Evolutionary conservation across 2,113 vertebrate species (phyloP), one percentile per base, ranked within the genome.

Genomic region (Silurus glanis): DNA sequence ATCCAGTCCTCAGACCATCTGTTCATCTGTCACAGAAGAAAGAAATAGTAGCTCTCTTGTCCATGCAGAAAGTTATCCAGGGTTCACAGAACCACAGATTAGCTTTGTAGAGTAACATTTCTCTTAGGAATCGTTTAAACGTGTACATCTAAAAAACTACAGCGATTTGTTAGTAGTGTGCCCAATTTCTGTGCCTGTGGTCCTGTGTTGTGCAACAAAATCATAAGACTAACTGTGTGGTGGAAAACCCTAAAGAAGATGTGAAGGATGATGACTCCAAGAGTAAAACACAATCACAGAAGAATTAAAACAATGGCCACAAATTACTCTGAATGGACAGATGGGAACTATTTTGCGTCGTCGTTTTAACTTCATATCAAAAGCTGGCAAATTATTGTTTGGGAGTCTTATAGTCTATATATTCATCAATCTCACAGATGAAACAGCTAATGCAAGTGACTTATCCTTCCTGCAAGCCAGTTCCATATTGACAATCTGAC

Each of bases 1-100:
- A 61, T 80, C 78, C 78, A 80, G 56, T 80, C 28, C 78, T 61
- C 56, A 61, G 28, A 61, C 76, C 76, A 79, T 79, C 78, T 80
- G 78, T 61, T 80, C 56, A 80, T 45, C 56, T 80, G 56, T 80
- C 78, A 80, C 4, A 3, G 19, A 61, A 80, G 17, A 80, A 58
- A 80, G 16, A 80, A 59, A 80, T 21, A 80, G 56, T 61, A 5
- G 56, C 28, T 47, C 17, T 53, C 19, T 61, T 80, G 28, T 61
- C 28, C 61, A 61, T 61, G 37, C 78, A 80, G 19, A 61, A 10
- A 80, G 9, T 59, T 37, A 45, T 59, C 55, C 28, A 80, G 25
- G 55, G 78, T 80, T 79, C 76, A 79, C 13, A 78, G 3, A 78
- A 78, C 53, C 75, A 56, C 75, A 58, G n/a, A 28, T 58, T 47